Conservation (phyloP, 92 coral and sea anemone species). For the Palythoa heliodiscus region DNA sequence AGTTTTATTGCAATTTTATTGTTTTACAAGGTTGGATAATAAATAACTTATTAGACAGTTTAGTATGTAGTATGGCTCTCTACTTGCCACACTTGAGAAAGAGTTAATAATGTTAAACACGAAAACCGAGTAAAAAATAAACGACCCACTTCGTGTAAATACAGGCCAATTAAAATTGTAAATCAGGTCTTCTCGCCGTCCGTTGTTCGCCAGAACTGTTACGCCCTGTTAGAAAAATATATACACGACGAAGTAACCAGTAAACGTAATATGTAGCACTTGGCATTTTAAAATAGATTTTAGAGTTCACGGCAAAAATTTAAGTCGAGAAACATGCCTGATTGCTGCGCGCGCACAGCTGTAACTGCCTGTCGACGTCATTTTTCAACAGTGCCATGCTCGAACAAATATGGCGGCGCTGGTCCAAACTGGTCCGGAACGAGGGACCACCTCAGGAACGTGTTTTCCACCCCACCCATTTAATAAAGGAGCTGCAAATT, state of each 20-base stretch:
- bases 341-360: background rate
- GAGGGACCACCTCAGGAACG: slow-evolving; percentile 2
- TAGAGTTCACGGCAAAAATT: background rate
- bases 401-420: background rate
- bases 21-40: too few species aligned
- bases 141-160: too few species aligned
- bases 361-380: background rate
- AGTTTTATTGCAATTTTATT: too few species aligned
- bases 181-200: too few species aligned
- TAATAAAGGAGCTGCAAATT: background rate
- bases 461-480: background rate
- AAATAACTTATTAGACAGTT: too few species aligned
- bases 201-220: too few species aligned
- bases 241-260: background rate
- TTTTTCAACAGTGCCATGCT: background rate
- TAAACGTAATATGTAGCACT: background rate
- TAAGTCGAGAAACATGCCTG: background rate
- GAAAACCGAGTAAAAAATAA: too few species aligned
- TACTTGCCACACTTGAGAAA: too few species aligned
- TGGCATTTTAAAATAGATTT: background rate
- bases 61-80: too few species aligned
- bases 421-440: background rate
- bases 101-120: too few species aligned
- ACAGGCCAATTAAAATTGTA: too few species aligned
- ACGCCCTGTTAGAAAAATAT: too few species aligned